Evolutionary conservation across 2,113 vertebrate genomes (phyloP).

Genomic region (Emydocephalus ijimae): DNA sequence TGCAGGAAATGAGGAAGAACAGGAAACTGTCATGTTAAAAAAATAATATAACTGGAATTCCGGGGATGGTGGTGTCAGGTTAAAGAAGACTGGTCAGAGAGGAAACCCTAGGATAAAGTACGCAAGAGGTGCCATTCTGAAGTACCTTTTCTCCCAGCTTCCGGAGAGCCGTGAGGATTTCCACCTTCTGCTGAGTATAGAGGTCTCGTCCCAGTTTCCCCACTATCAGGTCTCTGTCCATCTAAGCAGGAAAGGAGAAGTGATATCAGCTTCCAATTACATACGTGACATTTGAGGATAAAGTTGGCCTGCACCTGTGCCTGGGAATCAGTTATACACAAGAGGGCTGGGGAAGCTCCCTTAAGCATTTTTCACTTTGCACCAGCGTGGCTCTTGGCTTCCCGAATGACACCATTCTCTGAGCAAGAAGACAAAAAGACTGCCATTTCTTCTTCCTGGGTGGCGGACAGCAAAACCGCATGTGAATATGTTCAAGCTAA

Average conservation of each 20-base stretch:
- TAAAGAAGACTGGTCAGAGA: not conserved
- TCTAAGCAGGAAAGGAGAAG: slow-evolving; percentile 64
- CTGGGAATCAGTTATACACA: not conserved
- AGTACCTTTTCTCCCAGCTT: slow-evolving; percentile 97
- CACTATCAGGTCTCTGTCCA: slow-evolving; percentile 95
- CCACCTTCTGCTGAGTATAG: slow-evolving; percentile 91
- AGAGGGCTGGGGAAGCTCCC: not conserved
- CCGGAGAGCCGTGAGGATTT: slow-evolving; percentile 91
- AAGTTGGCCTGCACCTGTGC: not conserved
- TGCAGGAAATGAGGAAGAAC: not conserved
- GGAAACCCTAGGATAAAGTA: not conserved
- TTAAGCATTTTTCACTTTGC: not conserved
- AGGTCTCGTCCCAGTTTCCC: slow-evolving; percentile 84
- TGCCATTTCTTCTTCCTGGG: not conserved
- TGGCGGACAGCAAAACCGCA: not conserved
- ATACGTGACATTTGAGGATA: not conserved
- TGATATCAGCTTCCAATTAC: not conserved
- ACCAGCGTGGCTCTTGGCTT: not conserved
- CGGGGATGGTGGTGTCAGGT: not conserved
- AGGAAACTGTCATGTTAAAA: not conserved
- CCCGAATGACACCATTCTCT: not conserved
- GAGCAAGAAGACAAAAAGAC: not conserved
- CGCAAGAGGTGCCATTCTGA: not conserved
- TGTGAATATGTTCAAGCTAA: not conserved
- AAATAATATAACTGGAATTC: not conserved